A percentile compares a stretch with the other conserved stretches of the same genome.
Conservation (phyloP, 2,113 vertebrate genomes). For the Aegypius monachus region DNA sequence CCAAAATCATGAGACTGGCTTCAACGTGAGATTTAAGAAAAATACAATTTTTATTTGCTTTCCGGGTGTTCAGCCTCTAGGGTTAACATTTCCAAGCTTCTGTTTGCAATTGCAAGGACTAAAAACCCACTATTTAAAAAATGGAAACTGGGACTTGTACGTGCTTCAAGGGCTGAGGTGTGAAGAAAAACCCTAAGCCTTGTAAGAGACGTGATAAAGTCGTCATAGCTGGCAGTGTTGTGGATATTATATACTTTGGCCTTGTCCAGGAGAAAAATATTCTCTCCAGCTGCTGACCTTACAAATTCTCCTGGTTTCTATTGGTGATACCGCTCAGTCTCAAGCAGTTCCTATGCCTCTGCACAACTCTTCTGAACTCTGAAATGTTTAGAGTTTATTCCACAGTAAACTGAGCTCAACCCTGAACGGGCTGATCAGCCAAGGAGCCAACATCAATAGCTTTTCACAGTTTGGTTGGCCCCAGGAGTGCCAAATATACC, state of each 20-base stretch:
- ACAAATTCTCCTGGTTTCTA: background rate
- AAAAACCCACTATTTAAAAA: background rate
- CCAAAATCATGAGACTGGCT: background rate
- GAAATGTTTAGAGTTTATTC: constrained; percentile 18
- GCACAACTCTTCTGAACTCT: background rate
- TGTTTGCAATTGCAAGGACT: background rate
- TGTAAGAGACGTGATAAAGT: background rate
- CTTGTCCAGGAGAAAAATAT: background rate
- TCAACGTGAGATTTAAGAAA: background rate
- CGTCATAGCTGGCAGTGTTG: background rate
- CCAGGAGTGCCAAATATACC: constrained; percentile 16
- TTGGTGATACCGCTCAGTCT: background rate
- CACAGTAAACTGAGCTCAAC: constrained; percentile 24
- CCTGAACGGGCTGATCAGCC: background rate
- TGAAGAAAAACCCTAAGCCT: background rate
- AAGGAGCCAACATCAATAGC: constrained; percentile 38
- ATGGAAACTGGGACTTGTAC: background rate
- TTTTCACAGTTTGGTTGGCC: constrained; percentile 28
- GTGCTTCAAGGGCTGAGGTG: background rate
- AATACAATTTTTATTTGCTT: background rate
- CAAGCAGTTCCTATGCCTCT: background rate
- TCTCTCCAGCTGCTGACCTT: background rate
- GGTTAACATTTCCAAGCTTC: background rate
- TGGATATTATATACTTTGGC: background rate
- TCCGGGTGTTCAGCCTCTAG: background rate